phyloP scores from a whole-genome alignment of 2,113 vertebrate species.

The Aspiorhynchus laticeps region DNA sequence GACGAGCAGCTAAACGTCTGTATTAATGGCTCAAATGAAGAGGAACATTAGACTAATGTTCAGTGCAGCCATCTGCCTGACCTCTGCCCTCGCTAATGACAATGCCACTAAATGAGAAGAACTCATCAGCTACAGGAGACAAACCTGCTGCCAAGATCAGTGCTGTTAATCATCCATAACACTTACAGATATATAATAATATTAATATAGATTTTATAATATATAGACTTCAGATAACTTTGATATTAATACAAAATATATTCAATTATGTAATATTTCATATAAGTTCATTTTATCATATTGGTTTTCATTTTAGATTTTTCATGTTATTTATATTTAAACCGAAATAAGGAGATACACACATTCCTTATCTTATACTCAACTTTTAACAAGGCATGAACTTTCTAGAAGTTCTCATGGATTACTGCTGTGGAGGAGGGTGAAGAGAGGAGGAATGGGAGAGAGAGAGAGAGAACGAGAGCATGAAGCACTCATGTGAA shows the following conservation, averaged over 20 bases:
- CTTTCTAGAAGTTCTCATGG: constrained; percentile 75
- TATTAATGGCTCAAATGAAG: constrained; percentile 94
- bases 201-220: not conserved
- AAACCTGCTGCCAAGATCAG: constrained; percentile 54
- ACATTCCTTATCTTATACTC: constrained; percentile 19
- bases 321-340: too few relatives aligned
- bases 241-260: not conserved
- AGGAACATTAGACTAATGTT: constrained; percentile 99
- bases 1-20: constrained; percentile 47
- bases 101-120: constrained; percentile 72
- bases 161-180: constrained; percentile 53
- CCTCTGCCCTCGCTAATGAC: constrained; percentile 79
- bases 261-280: not conserved
- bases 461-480: constrained; percentile 39
- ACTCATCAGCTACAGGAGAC: constrained; percentile 69
- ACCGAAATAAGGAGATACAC: constrained; percentile 34
- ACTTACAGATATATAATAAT: not conserved
- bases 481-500: constrained; percentile 76
- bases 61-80: constrained; percentile 93
- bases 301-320: not conserved
- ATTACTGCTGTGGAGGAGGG: constrained; percentile 62
- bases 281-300: not conserved
- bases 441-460: constrained; percentile 57
- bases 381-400: constrained; percentile 75
- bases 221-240: not conserved